Evolutionary conservation across 2,888 invertebrate species (phyloP).

Genomic region (Tetramorium bicarinatum): DNA sequence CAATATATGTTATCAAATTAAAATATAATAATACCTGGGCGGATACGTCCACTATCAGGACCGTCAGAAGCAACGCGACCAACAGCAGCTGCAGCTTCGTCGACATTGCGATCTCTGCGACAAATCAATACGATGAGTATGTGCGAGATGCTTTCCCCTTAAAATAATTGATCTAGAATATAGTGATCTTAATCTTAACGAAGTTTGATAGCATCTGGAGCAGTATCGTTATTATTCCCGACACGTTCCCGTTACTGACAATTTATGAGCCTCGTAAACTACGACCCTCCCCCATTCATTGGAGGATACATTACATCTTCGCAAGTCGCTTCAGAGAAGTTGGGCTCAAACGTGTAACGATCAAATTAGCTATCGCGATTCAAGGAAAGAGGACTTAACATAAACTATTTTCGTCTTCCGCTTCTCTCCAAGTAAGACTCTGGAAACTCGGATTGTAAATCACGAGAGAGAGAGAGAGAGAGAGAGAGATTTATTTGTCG

Average conservation of each 20-base stretch:
- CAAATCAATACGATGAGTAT: slow-evolving; percentile 56
- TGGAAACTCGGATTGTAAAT: background rate
- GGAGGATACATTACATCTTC: background rate
- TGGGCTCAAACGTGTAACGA: background rate
- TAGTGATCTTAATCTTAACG: slow-evolving; percentile 11
- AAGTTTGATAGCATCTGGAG: background rate
- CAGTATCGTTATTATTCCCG: background rate
- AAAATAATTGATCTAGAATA: slow-evolving; percentile 12
- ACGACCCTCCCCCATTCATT: background rate
- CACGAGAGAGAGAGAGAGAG: background rate
- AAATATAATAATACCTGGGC: slow-evolving; percentile 45
- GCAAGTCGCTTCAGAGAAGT: background rate
- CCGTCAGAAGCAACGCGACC: slow-evolving; percentile 79
- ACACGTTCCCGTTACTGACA: slow-evolving; percentile 5
- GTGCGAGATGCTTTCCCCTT: background rate
- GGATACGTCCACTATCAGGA: slow-evolving; percentile 70
- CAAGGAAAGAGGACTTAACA: background rate
- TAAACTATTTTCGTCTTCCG: slow-evolving; percentile 3
- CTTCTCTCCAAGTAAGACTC: background rate
- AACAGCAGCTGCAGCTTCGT: slow-evolving; percentile 81
- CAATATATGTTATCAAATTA: background rate
- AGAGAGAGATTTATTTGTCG: background rate
- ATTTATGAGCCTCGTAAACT: slow-evolving; percentile 1
- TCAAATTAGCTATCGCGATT: background rate
- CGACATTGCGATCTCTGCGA: slow-evolving; percentile 78